Conservation (phyloP, 2,797 vertebrate species). For the Lepus townsendii region DNA sequence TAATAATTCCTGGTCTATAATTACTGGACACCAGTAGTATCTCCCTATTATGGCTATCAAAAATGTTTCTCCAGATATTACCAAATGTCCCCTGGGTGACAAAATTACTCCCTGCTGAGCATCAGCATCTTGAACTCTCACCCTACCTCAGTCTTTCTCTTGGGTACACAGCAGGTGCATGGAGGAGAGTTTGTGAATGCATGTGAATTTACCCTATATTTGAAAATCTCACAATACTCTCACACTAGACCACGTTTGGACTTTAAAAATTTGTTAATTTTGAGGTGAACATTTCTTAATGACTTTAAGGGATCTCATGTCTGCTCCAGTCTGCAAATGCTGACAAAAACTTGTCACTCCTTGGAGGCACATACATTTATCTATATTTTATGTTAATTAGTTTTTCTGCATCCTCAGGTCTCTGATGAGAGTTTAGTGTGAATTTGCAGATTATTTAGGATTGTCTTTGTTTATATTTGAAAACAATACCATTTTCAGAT, state of each 20-base stretch:
- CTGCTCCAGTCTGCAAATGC: background rate
- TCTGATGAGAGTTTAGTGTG: background rate
- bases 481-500: background rate
- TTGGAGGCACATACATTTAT: background rate
- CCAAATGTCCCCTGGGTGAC: background rate
- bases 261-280: background rate
- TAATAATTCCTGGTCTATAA: background rate
- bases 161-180: no score
- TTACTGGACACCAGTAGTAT: background rate
- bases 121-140: background rate
- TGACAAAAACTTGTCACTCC: background rate
- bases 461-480: constrained; percentile 2
- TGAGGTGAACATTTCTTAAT: background rate
- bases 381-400: background rate
- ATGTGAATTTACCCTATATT: background rate
- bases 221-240: background rate
- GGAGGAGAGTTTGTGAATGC: background rate
- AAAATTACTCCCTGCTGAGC: background rate
- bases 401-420: background rate
- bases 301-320: background rate
- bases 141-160: background rate
- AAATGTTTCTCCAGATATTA: background rate
- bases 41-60: background rate
- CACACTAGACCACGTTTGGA: background rate
- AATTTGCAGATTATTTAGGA: background rate